Percentiles rank a stretch among this genome's conserved stretches.
Evolutionary conservation across 1,140 invertebrate species (phyloP).

Genomic region (Phenacoccus solenopsis): DNA sequence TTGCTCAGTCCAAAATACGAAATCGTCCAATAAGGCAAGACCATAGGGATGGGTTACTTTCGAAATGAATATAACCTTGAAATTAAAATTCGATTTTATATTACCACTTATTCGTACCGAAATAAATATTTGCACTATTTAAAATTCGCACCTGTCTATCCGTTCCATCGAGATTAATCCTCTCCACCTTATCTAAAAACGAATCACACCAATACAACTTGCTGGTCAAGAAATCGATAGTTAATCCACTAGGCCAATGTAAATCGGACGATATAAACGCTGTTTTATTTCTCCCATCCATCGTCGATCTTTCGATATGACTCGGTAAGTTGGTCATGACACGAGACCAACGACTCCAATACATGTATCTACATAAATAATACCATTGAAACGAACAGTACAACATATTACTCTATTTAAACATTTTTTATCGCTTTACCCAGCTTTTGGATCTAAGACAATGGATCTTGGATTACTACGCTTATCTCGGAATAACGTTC

Average conservation of each 20-base stretch:
- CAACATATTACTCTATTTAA: neutral
- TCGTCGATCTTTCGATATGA: slow-evolving; percentile 39
- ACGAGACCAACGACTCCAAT: slow-evolving; percentile 39
- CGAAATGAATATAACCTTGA: neutral
- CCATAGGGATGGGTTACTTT: slow-evolving; percentile 42
- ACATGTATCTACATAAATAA: slow-evolving; percentile 33
- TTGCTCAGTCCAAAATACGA: slow-evolving; percentile 44
- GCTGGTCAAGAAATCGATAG: slow-evolving; percentile 36
- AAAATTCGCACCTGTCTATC: slow-evolving; percentile 34
- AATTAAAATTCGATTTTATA: too few relatives aligned
- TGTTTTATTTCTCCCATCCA: slow-evolving; percentile 38
- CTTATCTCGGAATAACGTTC: slow-evolving; percentile 40
- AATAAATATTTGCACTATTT: too few relatives aligned
- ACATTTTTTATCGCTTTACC: slow-evolving; percentile 28
- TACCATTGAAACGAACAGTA: slow-evolving; percentile 18
- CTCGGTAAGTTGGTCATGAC: slow-evolving; percentile 26
- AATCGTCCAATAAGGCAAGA: slow-evolving; percentile 35
- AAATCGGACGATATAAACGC: slow-evolving; percentile 33
- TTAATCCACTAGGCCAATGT: slow-evolving; percentile 44
- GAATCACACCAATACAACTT: slow-evolving; percentile 45
- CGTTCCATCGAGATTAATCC: slow-evolving; percentile 36
- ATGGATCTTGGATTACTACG: slow-evolving; percentile 49
- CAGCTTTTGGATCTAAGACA: slow-evolving; percentile 49
- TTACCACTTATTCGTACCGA: too few relatives aligned
- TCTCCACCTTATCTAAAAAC: slow-evolving; percentile 39